These are phyloP conservation scores for Pandemis heparana DNA, from an alignment of 2,888 invertebrate species.

Conservation along the genomic window DNA sequence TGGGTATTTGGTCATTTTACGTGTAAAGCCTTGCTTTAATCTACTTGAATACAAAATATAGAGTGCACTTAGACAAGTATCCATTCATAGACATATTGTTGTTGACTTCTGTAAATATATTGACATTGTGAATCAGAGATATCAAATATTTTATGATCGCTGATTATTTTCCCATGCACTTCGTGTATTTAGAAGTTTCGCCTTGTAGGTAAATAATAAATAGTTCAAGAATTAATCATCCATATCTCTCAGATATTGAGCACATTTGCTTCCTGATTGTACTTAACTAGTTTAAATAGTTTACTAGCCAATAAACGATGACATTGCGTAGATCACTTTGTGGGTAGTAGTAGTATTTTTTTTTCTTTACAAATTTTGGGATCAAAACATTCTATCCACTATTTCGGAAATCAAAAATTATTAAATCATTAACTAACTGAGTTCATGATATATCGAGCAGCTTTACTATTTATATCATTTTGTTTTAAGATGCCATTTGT, in stretches of 20 bases:
- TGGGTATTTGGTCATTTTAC: slow-evolving; percentile 4
- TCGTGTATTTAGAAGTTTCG: slow-evolving; percentile 51
- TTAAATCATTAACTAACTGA: slow-evolving; percentile 33
- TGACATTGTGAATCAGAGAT: slow-evolving; percentile 37
- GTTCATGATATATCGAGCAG: slow-evolving; percentile 72
- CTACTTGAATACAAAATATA: slow-evolving; percentile 44
- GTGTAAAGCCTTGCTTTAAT: slow-evolving; percentile 2
- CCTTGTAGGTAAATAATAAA: slow-evolving; percentile 48
- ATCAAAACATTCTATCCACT: slow-evolving; percentile 67
- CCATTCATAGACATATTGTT: slow-evolving; percentile 60
- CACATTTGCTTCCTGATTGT: slow-evolving; percentile 52
- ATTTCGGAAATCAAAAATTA: slow-evolving; percentile 61
- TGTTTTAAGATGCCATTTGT: slow-evolving; percentile 84
- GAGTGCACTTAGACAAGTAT: slow-evolving; percentile 58
- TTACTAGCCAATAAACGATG: slow-evolving; percentile 50
- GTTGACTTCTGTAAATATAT: slow-evolving; percentile 59
- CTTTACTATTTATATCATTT: slow-evolving; percentile 84
- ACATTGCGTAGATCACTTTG: slow-evolving; percentile 12
- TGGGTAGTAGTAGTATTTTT: slow-evolving; percentile 34
- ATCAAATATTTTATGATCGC: slow-evolving; percentile 49
- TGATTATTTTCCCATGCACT: slow-evolving; percentile 53
- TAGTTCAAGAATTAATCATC: slow-evolving; percentile 42
- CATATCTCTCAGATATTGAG: slow-evolving; percentile 32
- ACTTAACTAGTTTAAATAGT: slow-evolving; percentile 73
- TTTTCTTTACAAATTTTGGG: slow-evolving; percentile 64